These are phyloP conservation scores for Aleadryas rufinucha DNA, from an alignment of 2,113 vertebrate genomes.

Conservation along the genomic window DNA sequence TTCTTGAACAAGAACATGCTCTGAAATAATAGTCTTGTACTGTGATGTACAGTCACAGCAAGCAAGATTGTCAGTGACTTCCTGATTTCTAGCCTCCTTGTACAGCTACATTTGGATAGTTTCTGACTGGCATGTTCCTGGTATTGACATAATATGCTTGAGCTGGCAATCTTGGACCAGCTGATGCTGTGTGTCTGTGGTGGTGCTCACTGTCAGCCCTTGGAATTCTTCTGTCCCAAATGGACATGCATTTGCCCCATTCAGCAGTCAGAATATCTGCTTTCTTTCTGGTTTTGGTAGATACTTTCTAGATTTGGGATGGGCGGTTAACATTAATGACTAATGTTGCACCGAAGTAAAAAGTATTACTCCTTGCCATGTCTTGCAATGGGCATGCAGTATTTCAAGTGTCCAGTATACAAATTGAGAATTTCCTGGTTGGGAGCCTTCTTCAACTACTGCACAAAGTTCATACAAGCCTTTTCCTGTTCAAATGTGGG, in stretches of 20 bases:
- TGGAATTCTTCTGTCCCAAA: not conserved
- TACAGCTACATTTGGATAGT: not conserved
- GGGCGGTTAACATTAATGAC: not conserved
- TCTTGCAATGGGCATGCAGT: not conserved
- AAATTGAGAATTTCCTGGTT: not conserved
- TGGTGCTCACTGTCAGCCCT: not conserved
- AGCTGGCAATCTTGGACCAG: not conserved
- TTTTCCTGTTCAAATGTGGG: not conserved
- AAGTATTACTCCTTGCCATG: not conserved
- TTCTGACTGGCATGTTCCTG: not conserved
- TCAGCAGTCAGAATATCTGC: not conserved
- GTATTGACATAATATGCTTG: not conserved
- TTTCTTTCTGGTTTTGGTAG: not conserved
- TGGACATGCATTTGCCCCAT: not conserved
- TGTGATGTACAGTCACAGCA: not conserved
- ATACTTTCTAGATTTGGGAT: not conserved
- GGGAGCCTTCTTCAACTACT: not conserved
- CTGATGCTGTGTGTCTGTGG: not conserved
- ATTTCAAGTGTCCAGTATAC: not conserved
- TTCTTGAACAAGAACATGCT: not conserved
- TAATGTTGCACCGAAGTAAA: fast-evolving
- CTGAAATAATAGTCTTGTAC: not conserved
- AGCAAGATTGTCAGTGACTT: not conserved
- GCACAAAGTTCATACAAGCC: not conserved
- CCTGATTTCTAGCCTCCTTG: not conserved